Percentiles rank a stretch among this genome's conserved stretches.
Conservation (phyloP, 2,888 invertebrate genomes). For the Gymnoscelis rufifasciata region DNA sequence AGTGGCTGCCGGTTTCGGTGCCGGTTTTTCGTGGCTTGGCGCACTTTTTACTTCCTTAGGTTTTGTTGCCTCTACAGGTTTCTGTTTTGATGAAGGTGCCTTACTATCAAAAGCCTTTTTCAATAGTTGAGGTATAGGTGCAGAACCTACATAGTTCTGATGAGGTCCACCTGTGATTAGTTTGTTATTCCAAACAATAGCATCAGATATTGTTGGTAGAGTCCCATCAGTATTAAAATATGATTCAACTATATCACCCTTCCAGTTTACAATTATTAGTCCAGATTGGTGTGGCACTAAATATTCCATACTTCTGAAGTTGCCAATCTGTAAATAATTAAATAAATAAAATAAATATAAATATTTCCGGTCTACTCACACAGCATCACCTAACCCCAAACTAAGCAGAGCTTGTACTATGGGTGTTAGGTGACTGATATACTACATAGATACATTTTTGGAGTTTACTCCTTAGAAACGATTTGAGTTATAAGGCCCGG, state of each 20-base stretch:
- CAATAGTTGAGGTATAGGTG: conserved; percentile 78
- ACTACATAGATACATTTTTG: too few species aligned
- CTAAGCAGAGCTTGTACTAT: too few species aligned
- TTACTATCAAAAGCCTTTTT: conserved; percentile 52
- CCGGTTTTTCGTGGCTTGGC: neutral
- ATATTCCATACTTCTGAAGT: conserved; percentile 72
- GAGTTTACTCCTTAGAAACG: too few species aligned
- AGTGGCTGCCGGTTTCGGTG: conserved; percentile 13
- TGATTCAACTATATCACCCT: conserved; percentile 84
- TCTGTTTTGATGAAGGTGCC: conserved; percentile 23
- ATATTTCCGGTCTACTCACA: too few species aligned
- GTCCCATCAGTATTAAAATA: conserved; percentile 81
- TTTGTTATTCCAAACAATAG: conserved; percentile 81
- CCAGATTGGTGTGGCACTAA: conserved; percentile 70
- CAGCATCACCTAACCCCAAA: too few species aligned
- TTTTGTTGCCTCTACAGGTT: conserved; percentile 30
- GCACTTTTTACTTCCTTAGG: neutral
- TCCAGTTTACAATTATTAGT: conserved; percentile 83
- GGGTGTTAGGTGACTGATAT: too few species aligned
- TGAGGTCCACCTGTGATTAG: conserved; percentile 85
- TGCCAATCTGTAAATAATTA: conserved; percentile 78
- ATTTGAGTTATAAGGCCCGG: too few species aligned
- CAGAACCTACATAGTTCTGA: conserved; percentile 80
- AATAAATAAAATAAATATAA: neutral
- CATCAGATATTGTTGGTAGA: conserved; percentile 80